A percentile compares a stretch with the other conserved stretches of the same genome.
phyloP scores from a whole-genome alignment of 2,888 invertebrate species.

The Endotricha flammealis region DNA sequence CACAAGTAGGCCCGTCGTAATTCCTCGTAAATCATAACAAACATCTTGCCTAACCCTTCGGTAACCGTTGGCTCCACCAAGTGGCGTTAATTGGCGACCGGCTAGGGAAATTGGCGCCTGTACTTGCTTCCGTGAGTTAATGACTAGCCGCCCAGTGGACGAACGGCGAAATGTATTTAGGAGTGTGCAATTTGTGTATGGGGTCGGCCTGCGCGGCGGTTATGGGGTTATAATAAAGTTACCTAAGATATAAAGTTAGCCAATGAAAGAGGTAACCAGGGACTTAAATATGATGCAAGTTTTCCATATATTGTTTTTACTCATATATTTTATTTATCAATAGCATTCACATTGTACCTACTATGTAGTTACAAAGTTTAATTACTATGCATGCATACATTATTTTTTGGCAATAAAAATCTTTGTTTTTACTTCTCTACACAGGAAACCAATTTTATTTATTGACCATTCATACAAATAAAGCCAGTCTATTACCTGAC shows the following conservation, averaged over 20 bases:
- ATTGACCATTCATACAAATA: too few species aligned
- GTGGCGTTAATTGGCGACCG: slow-evolving; percentile 72
- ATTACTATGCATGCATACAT: too few species aligned
- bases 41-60: slow-evolving; percentile 70
- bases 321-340: too few species aligned
- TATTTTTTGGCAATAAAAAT: too few species aligned
- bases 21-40: slow-evolving; percentile 70
- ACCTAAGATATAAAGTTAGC: background rate
- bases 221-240: slow-evolving; percentile 23
- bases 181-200: slow-evolving; percentile 69
- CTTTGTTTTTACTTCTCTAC: too few species aligned
- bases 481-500: too few species aligned
- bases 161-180: slow-evolving; percentile 73
- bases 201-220: slow-evolving; percentile 51
- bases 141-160: slow-evolving; percentile 71
- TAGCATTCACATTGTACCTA: too few species aligned
- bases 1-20: slow-evolving; percentile 24
- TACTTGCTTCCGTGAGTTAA: slow-evolving; percentile 74
- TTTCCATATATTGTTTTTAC: too few species aligned
- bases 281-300: too few species aligned
- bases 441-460: too few species aligned
- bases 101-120: slow-evolving; percentile 73
- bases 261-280: too few species aligned
- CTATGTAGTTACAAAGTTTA: too few species aligned
- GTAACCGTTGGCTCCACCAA: slow-evolving; percentile 52